These are phyloP conservation scores for Dicentrarchus labrax DNA, from an alignment of 2,113 vertebrate genomes.

Conservation along the genomic window DNA sequence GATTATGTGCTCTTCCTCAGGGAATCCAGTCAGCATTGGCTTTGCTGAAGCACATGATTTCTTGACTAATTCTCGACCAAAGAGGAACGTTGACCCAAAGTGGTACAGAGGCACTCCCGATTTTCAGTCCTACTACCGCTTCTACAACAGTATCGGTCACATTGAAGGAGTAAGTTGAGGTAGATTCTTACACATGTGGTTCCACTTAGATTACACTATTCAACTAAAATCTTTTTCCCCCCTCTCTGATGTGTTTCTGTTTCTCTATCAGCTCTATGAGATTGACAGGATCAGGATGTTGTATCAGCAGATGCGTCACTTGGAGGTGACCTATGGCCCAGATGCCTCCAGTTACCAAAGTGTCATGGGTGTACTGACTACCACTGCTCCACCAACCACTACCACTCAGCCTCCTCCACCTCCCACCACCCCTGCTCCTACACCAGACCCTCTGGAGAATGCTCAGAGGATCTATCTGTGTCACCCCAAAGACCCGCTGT, in stretches of 20 bases:
- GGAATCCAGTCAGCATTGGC: slow-evolving; percentile 60
- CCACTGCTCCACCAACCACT: slow-evolving; percentile 49
- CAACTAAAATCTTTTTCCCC: background rate
- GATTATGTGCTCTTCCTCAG: slow-evolving; percentile 21
- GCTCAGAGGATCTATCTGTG: slow-evolving; percentile 78
- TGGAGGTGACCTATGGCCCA: slow-evolving; percentile 76
- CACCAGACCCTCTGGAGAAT: slow-evolving; percentile 67
- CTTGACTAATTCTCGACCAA: slow-evolving; percentile 72
- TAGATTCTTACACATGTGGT: background rate
- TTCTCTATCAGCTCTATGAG: slow-evolving; percentile 81
- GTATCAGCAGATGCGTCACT: slow-evolving; percentile 85
- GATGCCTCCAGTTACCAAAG: slow-evolving; percentile 81
- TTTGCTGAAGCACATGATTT: slow-evolving; percentile 75
- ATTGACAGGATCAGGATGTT: slow-evolving; percentile 82
- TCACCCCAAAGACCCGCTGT: slow-evolving; percentile 78
- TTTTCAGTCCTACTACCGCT: slow-evolving; percentile 84
- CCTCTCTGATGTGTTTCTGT: slow-evolving; percentile 4
- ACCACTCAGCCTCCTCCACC: slow-evolving; percentile 66
- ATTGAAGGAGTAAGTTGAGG: slow-evolving; percentile 77
- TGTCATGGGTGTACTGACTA: slow-evolving; percentile 67
- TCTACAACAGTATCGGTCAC: slow-evolving; percentile 85
- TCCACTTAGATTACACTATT: background rate
- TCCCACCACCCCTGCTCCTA: slow-evolving; percentile 67
- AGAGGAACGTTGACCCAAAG: slow-evolving; percentile 74
- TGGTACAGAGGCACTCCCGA: slow-evolving; percentile 78